Evolutionary conservation across 2,888 invertebrate genomes (phyloP).

Genomic region (Pilophorus perplexus): DNA sequence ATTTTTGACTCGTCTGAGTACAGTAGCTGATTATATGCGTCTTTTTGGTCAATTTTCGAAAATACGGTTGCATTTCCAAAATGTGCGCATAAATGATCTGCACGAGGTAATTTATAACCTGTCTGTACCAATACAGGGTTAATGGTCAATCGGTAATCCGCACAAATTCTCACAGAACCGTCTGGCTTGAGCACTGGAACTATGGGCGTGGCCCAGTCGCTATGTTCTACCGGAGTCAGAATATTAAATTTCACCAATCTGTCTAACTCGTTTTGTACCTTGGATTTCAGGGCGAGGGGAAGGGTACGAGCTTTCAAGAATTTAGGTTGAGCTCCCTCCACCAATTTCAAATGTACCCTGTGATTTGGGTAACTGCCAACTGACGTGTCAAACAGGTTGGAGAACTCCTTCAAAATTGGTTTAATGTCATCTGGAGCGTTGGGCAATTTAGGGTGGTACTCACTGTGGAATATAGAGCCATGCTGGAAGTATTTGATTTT

Average conservation of each 20-base stretch:
- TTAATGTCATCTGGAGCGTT: background rate
- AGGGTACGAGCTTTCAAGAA: slow-evolving; percentile 48
- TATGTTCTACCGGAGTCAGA: slow-evolving; percentile 47
- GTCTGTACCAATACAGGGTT: slow-evolving; percentile 49
- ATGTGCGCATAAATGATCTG: slow-evolving; percentile 47
- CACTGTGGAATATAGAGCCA: too few species aligned
- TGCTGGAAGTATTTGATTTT: too few species aligned
- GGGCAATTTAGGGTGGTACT: too few species aligned
- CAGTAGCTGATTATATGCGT: too few species aligned
- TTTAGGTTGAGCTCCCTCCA: slow-evolving; percentile 39
- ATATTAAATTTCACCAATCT: slow-evolving; percentile 46
- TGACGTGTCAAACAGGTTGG: background rate
- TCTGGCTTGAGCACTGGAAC: slow-evolving; percentile 51
- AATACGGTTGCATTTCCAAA: slow-evolving; percentile 50
- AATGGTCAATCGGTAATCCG: slow-evolving; percentile 51
- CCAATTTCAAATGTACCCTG: slow-evolving; percentile 5
- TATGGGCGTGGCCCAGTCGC: slow-evolving; percentile 51
- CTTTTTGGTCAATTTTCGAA: slow-evolving; percentile 51
- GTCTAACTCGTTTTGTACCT: slow-evolving; percentile 48
- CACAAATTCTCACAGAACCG: slow-evolving; percentile 51
- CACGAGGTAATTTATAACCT: slow-evolving; percentile 48
- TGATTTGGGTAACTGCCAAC: background rate
- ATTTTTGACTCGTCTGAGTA: slow-evolving; percentile 48
- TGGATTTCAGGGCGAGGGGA: slow-evolving; percentile 47
- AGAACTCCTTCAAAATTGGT: background rate